Percentiles rank a stretch among this genome's conserved stretches.
Evolutionary conservation across 2,113 vertebrate species (phyloP).

Genomic region (Ameiurus melas): DNA sequence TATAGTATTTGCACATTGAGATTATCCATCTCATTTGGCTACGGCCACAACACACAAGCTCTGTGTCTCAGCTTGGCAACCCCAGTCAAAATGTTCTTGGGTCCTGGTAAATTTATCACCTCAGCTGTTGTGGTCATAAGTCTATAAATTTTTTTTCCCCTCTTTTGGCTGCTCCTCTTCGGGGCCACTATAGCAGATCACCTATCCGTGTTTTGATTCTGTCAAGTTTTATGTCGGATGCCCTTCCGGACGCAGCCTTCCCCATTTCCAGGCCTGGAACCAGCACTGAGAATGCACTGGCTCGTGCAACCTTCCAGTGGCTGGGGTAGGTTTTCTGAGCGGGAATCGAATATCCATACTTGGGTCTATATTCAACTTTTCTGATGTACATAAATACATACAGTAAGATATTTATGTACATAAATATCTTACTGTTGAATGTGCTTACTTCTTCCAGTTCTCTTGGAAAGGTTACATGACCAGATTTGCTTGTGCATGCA

Average conservation of each 20-base stretch:
- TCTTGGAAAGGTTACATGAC: background rate
- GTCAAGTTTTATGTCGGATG: too few species aligned
- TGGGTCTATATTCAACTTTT: background rate
- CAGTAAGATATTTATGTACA: background rate
- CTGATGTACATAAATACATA: background rate
- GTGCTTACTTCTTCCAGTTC: background rate
- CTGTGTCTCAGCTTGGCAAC: background rate
- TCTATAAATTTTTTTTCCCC: too few species aligned
- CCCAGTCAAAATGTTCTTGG: background rate
- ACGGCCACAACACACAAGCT: background rate
- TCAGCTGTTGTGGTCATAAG: background rate
- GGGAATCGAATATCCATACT: background rate
- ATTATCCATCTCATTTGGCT: background rate
- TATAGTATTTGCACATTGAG: background rate
- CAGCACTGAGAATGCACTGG: too few species aligned
- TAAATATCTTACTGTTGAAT: background rate
- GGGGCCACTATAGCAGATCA: too few species aligned
- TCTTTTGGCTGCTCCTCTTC: too few species aligned
- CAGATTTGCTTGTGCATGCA: too few species aligned
- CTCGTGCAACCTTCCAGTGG: too few species aligned
- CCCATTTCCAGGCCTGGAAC: too few species aligned
- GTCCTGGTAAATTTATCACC: background rate
- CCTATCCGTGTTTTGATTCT: too few species aligned
- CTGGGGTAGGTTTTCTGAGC: too few species aligned
- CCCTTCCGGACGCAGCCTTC: too few species aligned